Conservation (phyloP, 2,888 invertebrate genomes). For the Druceiella hillmani region DNA sequence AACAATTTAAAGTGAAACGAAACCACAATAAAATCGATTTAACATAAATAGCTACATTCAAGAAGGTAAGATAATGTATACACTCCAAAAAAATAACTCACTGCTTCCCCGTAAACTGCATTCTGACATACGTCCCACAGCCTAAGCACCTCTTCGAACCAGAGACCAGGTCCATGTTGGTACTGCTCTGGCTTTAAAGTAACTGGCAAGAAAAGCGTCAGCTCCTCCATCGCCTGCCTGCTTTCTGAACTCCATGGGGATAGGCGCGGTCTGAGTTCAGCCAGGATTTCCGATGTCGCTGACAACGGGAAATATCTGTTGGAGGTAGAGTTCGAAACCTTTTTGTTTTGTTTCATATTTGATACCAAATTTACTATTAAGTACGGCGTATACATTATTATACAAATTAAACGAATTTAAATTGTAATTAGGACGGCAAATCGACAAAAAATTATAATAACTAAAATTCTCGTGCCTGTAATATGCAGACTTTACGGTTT, state of each 20-base stretch:
- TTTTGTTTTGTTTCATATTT: too few species aligned
- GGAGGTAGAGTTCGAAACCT: too few species aligned
- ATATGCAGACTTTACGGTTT: too few species aligned
- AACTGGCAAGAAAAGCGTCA: slow-evolving; percentile 75
- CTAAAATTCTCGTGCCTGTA: too few species aligned
- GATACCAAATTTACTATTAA: too few species aligned
- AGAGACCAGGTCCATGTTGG: slow-evolving; percentile 63
- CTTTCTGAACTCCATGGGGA: slow-evolving; percentile 63
- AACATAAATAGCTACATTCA: slow-evolving; percentile 7
- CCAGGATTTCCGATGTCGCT: slow-evolving; percentile 82
- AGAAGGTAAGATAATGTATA: slow-evolving; percentile 4
- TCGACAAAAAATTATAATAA: too few species aligned
- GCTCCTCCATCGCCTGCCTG: slow-evolving; percentile 50
- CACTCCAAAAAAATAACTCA: slow-evolving; percentile 34
- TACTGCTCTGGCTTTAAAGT: slow-evolving; percentile 57
- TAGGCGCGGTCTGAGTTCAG: slow-evolving; percentile 72
- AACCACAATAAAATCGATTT: not conserved
- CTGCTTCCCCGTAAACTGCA: slow-evolving; percentile 61
- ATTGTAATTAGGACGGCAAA: too few species aligned
- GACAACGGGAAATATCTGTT: slow-evolving; percentile 63
- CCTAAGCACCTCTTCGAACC: slow-evolving; percentile 74
- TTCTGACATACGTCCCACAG: slow-evolving; percentile 77
- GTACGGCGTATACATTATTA: too few species aligned
- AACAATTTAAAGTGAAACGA: too few species aligned
- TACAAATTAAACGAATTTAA: too few species aligned